Conservation (phyloP, 2,888 invertebrate species). For the Drosophila pseudotakahashii region DNA sequence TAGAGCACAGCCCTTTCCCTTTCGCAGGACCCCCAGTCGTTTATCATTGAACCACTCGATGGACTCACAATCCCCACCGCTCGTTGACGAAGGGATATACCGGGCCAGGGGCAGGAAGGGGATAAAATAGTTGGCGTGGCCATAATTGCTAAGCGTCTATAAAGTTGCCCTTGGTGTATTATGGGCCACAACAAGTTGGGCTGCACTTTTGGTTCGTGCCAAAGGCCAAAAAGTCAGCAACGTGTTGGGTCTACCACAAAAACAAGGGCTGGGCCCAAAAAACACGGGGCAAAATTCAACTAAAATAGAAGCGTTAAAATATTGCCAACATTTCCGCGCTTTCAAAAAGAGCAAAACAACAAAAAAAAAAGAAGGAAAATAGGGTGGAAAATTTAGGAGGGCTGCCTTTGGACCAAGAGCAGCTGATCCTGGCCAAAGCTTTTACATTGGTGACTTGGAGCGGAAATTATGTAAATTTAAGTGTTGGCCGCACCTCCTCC, state of each 20-base stretch:
- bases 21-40: conserved; percentile 19
- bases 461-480: conserved; percentile 81
- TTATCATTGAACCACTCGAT: conserved; percentile 18
- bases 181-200: conserved; percentile 61
- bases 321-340: conserved; percentile 54
- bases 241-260: conserved; percentile 48
- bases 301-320: conserved; percentile 71
- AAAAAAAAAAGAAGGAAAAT: conserved; percentile 8
- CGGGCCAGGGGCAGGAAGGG: conserved; percentile 3
- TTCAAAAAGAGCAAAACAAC: conserved; percentile 10
- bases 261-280: conserved; percentile 26
- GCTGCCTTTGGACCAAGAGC: conserved; percentile 33
- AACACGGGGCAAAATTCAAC: conserved; percentile 58
- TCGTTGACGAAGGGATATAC: conserved; percentile 7
- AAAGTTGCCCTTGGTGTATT: conserved; percentile 57
- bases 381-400: conserved; percentile 54
- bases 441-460: conserved; percentile 77
- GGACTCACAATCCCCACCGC: conserved; percentile 12
- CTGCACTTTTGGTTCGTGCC: conserved; percentile 37
- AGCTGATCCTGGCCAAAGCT: conserved; percentile 43
- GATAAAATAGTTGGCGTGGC: conserved; percentile 61
- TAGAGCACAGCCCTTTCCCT: not conserved
- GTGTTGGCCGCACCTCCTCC: conserved; percentile 64
- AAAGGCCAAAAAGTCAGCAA: conserved; percentile 52
- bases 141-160: conserved; percentile 71